phyloP scores from a whole-genome alignment of 1,140 invertebrate genomes.

The Sycophaga agraensis region DNA sequence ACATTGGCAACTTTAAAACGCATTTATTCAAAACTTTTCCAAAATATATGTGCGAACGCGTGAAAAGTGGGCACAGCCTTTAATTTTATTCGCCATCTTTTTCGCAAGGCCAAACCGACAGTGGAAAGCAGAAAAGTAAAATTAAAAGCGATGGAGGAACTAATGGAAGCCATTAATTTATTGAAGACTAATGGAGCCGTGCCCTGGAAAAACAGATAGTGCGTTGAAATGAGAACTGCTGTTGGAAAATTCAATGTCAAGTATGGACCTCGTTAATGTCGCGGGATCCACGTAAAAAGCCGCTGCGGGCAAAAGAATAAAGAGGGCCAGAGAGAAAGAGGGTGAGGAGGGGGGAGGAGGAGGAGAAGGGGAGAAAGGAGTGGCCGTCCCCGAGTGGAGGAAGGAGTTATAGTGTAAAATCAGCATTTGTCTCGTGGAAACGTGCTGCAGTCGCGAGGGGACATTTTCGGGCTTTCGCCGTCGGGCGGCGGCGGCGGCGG shows the following conservation, averaged over 20 bases:
- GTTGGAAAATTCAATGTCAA: no score
- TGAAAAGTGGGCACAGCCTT: no score
- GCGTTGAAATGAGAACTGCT: no score
- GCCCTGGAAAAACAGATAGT: no score
- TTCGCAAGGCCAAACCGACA: no score
- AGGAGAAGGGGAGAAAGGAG: background rate
- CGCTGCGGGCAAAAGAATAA: no score
- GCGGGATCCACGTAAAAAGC: no score
- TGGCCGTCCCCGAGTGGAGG: conserved; percentile 15
- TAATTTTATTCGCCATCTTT: no score
- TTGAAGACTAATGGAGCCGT: no score
- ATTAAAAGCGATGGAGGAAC: background rate
- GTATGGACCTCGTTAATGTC: no score
- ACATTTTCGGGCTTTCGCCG: background rate
- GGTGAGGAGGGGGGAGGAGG: background rate
- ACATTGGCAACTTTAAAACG: background rate
- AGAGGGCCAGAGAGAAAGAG: background rate
- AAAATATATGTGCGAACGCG: background rate
- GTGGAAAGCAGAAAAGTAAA: background rate
- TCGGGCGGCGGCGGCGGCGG: no score
- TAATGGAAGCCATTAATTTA: background rate
- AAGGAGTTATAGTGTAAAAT: conserved; percentile 35
- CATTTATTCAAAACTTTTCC: no score
- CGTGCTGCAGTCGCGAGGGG: conserved; percentile 6
- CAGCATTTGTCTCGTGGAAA: conserved; percentile 28